A percentile compares a stretch with the other conserved stretches of the same genome.
Evolutionary conservation across 1,140 invertebrate species (phyloP).

Genomic region (Thereuonema tuberculata): DNA sequence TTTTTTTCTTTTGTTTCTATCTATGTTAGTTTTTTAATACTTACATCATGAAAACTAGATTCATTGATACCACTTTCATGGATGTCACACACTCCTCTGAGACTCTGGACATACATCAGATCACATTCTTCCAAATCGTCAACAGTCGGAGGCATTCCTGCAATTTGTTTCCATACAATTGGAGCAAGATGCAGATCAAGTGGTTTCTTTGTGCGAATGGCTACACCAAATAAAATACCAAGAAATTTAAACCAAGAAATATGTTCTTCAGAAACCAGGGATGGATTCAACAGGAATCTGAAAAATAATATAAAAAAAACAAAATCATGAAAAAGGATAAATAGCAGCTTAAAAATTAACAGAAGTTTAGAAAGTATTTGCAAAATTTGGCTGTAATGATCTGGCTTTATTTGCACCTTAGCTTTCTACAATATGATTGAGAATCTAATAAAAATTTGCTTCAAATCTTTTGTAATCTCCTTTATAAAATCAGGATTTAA

Average conservation of each 20-base stretch:
- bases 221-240: conserved; percentile 43
- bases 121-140: conserved; percentile 52
- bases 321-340: neutral
- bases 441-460: neutral
- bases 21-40: neutral
- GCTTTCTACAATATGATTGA: no score
- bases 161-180: conserved; percentile 49
- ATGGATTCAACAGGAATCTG: conserved; percentile 45
- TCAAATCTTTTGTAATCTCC: neutral
- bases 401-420: no score
- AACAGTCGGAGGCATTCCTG: conserved; percentile 42
- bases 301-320: conserved; percentile 5
- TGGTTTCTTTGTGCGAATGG: conserved; percentile 44
- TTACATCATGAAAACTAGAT: conserved; percentile 46
- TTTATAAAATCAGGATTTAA: neutral
- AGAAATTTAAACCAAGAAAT: conserved; percentile 44
- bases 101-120: conserved; percentile 44
- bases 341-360: no score
- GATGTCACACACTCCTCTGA: conserved; percentile 43
- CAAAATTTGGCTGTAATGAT: no score
- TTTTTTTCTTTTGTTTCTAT: no score
- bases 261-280: conserved; percentile 39
- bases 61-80: conserved; percentile 41
- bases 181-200: conserved; percentile 47
- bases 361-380: no score